Base-by-base conservation (phyloP, 1,140 invertebrate genomes). In the Triops longicaudatus region DNA sequence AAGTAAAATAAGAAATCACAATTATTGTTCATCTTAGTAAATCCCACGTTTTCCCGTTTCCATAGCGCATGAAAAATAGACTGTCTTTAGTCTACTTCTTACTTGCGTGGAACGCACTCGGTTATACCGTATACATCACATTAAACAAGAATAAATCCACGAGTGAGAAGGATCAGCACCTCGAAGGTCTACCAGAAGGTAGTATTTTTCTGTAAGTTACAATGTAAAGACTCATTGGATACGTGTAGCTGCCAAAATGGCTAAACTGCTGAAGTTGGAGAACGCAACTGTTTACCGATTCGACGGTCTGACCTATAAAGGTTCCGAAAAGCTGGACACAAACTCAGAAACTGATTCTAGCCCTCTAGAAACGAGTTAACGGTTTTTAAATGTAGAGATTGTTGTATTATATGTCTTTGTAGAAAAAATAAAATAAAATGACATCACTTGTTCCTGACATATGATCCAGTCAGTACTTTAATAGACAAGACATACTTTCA, bases 61-160 rank as follows among this genome's bases (percentile, higher is more conserved):
- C 89, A 1, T 78, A 83, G 5, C 43, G 84, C 37, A 89, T 87
- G 87, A 90, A 89, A 82, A 81, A 85, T 0, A 84, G 87, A 27
- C 81, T 91, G 0, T 88, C 89, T 78, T 79, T 89, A 73, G 82
- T 82, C 0, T 91, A 91, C 82, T 86, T 85, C 12, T 79, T 90
- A 72, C 37, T 89, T 14, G 86, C 88, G 14, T 90, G 89, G 88
- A 88, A 90, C 84, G 87, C 88, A 0, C 88, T 90, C 80, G 89
- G 88, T 12, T 80, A 88, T 27, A 86, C 90, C 7, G 76, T 85
- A 37, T 90, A 89, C 79, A 85, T 83, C 81, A 81, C 50, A 17
- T 22, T 63, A n/a, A 63, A 63, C 6, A n/a, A 17, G 0, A 22
- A 6, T n/a, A 63, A 6, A 17, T 14, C 10, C 17, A 63, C 6